phyloP scores from a whole-genome alignment of 2,888 invertebrate genomes.

The Conchocele bisecta region DNA sequence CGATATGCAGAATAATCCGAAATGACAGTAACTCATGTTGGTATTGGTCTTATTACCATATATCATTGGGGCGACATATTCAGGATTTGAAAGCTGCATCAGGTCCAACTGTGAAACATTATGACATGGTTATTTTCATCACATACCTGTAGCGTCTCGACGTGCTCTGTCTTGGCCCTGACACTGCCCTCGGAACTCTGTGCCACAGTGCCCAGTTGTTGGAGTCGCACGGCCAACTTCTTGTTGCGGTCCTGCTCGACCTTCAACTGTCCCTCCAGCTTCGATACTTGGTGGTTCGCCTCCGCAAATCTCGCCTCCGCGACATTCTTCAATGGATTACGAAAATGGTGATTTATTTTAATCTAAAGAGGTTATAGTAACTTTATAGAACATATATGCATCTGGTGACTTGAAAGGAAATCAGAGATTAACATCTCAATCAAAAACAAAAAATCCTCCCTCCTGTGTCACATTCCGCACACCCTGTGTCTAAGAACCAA shows the following conservation, averaged over 20 bases:
- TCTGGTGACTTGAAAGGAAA: too few species aligned
- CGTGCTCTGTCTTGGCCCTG: constrained; percentile 69
- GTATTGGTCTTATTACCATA: too few species aligned
- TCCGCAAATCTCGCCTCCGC: constrained; percentile 64
- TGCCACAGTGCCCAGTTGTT: constrained; percentile 64
- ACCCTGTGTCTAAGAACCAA: too few species aligned
- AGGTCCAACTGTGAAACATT: not conserved
- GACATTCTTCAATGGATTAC: constrained; percentile 47
- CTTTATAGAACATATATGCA: too few species aligned
- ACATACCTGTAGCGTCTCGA: constrained; percentile 72
- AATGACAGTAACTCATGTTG: too few species aligned
- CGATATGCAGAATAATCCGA: too few species aligned
- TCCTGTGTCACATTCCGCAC: too few species aligned
- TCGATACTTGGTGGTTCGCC: constrained; percentile 55
- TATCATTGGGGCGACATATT: too few species aligned
- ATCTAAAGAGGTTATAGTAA: too few species aligned
- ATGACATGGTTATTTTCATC: not conserved
- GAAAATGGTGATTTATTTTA: too few species aligned
- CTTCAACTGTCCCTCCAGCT: constrained; percentile 63
- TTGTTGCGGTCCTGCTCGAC: constrained; percentile 64
- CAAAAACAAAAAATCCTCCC: too few species aligned
- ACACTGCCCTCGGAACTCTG: constrained; percentile 60
- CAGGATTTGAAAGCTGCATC: too few species aligned
- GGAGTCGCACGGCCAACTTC: constrained; percentile 57
- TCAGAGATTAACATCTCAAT: not conserved